Base-by-base conservation (phyloP, 64 coral and sea anemone genomes). In the Porites australiensis region DNA sequence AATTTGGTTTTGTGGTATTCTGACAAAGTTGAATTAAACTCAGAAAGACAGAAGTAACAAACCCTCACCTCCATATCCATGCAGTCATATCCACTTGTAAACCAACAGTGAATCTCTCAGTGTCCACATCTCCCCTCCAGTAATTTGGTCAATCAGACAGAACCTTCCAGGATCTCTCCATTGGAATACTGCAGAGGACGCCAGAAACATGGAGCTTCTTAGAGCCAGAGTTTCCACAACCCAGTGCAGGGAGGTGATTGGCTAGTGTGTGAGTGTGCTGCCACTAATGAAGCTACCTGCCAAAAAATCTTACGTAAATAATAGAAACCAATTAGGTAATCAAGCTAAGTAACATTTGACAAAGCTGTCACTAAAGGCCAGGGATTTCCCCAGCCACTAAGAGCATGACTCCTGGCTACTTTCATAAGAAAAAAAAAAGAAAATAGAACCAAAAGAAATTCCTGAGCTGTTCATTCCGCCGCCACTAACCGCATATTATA, bases 171-270 rank as follows among this genome's bases (percentile, higher is more conserved):
- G 73, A 76, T 76, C 19, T 76, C 73, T 76, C 73, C 12, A 18
- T 76, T 49, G 44, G 73, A 76, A 76, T 76, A 15, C 13, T 76
- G 45, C 45, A 49, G 66, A 70, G 73, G 73, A 76, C 73, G 49
- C 49, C 73, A 76, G 73, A 76, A 76, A 76, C 48, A 76, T 47
- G 27, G 66, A 76, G 46, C 73, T 76, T 76, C 49, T 76, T 47
- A 76, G 44, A 76, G 73, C 73, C 76, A 79, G 76, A 79, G 76
- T 20, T 79, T 79, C 76, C 76, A 21, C 76, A 79, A 79, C 76
- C 76, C 76, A 58, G 76, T 37, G 27, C 76, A 79, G 51, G 76
- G 52, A 79, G 20, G 20, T 79, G 76, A 79, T 57, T 79, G 76
- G 76, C 76, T 79, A 79, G 76, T 58, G 18, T 79, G 76, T 79